phyloP scores from a whole-genome alignment of 2,797 vertebrate species.

The Anguilla marmorata region DNA sequence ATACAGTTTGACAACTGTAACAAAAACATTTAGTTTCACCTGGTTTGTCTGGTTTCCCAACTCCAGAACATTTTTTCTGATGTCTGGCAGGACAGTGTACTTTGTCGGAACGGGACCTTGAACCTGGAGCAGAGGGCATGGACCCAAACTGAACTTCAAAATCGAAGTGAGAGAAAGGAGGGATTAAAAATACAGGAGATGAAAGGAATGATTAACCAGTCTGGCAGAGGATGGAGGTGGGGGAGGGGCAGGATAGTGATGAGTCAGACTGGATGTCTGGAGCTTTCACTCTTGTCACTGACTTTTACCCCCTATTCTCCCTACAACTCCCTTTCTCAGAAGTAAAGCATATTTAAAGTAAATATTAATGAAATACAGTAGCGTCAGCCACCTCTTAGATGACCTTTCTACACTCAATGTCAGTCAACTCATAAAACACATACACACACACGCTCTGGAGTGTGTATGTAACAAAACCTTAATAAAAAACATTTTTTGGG shows the following conservation, averaged over 20 bases:
- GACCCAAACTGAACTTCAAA: neutral
- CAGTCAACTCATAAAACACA: neutral
- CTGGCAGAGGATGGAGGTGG: slow-evolving; percentile 2
- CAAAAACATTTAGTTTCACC: neutral
- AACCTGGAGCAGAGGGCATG: neutral
- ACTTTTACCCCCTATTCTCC: neutral
- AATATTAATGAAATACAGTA: neutral
- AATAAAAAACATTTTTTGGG: no score
- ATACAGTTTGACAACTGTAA: neutral
- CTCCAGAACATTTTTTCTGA: neutral
- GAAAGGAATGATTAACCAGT: slow-evolving; percentile 1
- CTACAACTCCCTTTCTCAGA: neutral
- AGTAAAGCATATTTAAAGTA: neutral
- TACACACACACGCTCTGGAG: no score
- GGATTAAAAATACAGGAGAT: neutral
- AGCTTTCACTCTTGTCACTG: neutral
- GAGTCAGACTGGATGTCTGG: neutral
- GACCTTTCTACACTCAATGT: neutral
- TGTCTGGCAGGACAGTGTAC: neutral
- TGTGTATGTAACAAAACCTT: no score
- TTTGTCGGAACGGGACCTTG: neutral
- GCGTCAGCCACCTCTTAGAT: neutral
- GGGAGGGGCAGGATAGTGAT: neutral
- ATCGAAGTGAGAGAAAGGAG: neutral
- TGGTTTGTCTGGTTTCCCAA: neutral